A percentile compares a stretch with the other conserved stretches of the same genome.
Conservation (phyloP, 1,140 invertebrate genomes). For the Acromyrmex heyeri region DNA sequence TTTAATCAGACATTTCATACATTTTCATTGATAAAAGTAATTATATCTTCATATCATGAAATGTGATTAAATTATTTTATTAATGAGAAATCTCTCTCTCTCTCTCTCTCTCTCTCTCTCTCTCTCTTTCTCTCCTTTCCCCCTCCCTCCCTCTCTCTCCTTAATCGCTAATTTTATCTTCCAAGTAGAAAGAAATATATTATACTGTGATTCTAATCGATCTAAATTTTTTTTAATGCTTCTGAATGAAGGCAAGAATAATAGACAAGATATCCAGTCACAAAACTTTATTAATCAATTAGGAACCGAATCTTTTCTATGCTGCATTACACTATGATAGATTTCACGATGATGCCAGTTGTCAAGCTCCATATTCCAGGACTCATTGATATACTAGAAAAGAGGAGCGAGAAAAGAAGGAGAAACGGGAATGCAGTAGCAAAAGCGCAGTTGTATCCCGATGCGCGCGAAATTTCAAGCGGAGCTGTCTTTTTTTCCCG, state of each 20-base stretch:
- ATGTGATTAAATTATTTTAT: conserved; percentile 1
- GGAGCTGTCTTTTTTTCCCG: neutral
- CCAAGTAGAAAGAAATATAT: neutral
- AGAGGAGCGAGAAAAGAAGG: conserved; percentile 2
- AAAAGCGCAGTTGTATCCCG: conserved; percentile 2
- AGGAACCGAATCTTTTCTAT: neutral
- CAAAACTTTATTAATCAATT: conserved; percentile 33
- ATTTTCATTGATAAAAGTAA: neutral
- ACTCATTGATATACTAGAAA: neutral
- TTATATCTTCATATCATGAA: neutral
- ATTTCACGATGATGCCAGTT: neutral
- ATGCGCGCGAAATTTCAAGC: conserved; percentile 21
- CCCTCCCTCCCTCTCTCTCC: too few species aligned
- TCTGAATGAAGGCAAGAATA: neutral
- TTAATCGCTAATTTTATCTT: neutral
- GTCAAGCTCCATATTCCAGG: conserved; percentile 15
- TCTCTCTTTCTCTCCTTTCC: neutral
- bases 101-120: neutral
- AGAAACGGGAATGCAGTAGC: neutral
- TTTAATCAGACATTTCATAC: neutral
- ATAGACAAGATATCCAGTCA: neutral
- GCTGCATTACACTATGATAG: too few species aligned
- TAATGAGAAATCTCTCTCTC: too few species aligned
- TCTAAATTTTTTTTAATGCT: neutral
- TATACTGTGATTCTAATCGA: neutral